Conservation (phyloP, 2,113 vertebrate species). For the Mobula birostris region DNA sequence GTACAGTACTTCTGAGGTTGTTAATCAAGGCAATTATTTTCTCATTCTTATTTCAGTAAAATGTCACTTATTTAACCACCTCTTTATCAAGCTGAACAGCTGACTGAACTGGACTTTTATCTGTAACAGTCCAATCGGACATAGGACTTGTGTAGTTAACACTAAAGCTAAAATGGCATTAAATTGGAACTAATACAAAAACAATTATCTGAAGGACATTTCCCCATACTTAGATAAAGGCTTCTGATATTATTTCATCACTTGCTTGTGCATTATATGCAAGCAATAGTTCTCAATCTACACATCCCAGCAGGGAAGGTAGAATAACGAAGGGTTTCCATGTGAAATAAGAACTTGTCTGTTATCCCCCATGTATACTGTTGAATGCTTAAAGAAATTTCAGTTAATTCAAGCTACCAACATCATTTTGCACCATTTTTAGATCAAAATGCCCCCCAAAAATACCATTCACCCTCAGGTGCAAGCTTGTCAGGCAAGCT, state of each 20-base stretch:
- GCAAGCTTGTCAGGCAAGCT: too few relatives aligned
- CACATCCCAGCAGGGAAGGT: not conserved
- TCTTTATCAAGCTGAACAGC: not conserved
- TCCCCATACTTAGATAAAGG: not conserved
- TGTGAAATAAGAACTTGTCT: not conserved
- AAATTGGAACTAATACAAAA: not conserved
- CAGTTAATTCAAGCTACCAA: too few relatives aligned
- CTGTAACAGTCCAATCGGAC: not conserved
- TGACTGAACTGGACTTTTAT: not conserved
- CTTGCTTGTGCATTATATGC: not conserved
- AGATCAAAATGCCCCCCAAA: too few relatives aligned
- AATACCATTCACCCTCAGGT: too few relatives aligned
- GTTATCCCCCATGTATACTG: too few relatives aligned
- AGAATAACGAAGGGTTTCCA: not conserved
- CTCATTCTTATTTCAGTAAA: not conserved
- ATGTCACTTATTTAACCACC: not conserved
- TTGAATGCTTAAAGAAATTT: too few relatives aligned
- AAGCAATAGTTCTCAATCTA: not conserved
- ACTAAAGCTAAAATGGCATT: not conserved
- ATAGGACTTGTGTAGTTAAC: not conserved
- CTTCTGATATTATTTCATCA: not conserved
- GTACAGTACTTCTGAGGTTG: not conserved
- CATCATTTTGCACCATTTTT: too few relatives aligned
- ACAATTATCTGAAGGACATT: not conserved
- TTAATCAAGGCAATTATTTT: not conserved